Percentiles rank a stretch among this genome's conserved stretches.
These are phyloP conservation scores for Urophycis tenuis DNA, from an alignment of 2,797 vertebrate genomes.

Conservation along the genomic window DNA sequence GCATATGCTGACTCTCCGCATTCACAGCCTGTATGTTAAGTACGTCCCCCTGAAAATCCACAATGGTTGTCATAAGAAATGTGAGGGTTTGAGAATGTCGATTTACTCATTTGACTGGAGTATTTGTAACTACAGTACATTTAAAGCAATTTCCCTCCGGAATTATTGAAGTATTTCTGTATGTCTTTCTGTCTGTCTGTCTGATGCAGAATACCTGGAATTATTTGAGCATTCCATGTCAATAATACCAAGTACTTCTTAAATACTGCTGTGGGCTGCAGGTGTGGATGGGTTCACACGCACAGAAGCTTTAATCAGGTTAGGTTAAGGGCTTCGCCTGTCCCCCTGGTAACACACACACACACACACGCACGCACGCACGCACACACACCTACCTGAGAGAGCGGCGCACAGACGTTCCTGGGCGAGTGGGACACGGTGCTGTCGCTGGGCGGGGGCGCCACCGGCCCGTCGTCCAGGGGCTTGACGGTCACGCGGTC, in stretches of 20 bases:
- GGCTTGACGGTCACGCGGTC: constrained; percentile 89
- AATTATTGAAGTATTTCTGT: too few species aligned
- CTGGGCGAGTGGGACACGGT: constrained; percentile 80
- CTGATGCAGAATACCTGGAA: background rate
- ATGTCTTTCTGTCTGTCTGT: too few species aligned
- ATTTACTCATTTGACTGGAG: too few species aligned
- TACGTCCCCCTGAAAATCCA: background rate
- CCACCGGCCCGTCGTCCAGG: constrained; percentile 73
- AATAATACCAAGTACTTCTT: background rate
- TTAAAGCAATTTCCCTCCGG: too few species aligned
- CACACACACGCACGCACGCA: background rate
- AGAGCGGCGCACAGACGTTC: constrained; percentile 69
- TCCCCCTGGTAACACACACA: background rate
- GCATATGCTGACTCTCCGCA: background rate
- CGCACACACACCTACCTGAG: constrained; percentile 70
- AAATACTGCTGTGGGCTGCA: background rate
- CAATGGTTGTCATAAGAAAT: background rate
- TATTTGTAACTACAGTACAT: too few species aligned
- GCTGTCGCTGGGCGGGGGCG: constrained; percentile 63
- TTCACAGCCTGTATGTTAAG: background rate
- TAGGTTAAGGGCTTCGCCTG: background rate
- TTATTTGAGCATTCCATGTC: background rate
- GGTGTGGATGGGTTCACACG: background rate
- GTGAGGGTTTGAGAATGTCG: background rate
- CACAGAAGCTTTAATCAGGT: background rate